Conservation (phyloP, 2,113 vertebrate genomes). For the Spea multiplicata region DNA sequence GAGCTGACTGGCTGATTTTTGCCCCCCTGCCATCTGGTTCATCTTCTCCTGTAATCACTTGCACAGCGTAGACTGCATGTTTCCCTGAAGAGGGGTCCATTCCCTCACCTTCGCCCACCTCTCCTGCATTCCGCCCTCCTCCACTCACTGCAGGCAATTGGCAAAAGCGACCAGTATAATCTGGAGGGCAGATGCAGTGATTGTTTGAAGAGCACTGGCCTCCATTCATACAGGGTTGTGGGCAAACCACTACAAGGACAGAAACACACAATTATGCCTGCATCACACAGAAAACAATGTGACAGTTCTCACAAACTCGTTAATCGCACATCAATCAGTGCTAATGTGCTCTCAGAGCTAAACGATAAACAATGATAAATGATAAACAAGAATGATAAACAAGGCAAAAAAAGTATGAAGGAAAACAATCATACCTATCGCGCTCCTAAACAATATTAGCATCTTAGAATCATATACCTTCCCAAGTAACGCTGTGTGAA, state of each 20-base stretch:
- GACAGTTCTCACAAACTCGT: too few relatives aligned
- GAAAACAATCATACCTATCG: too few relatives aligned
- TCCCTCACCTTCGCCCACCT: slow-evolving; percentile 47
- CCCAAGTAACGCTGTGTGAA: too few relatives aligned
- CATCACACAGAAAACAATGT: neutral
- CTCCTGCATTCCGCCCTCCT: slow-evolving; percentile 10
- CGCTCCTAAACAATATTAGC: too few relatives aligned
- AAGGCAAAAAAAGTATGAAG: too few relatives aligned
- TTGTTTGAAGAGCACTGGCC: slow-evolving; percentile 86
- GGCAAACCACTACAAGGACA: slow-evolving; percentile 79
- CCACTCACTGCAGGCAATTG: slow-evolving; percentile 70
- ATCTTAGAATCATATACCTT: too few relatives aligned
- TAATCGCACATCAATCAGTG: too few relatives aligned
- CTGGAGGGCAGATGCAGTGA: slow-evolving; percentile 82
- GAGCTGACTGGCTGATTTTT: slow-evolving; percentile 74
- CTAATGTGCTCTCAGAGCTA: too few relatives aligned
- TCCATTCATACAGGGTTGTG: slow-evolving; percentile 86
- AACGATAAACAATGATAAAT: too few relatives aligned
- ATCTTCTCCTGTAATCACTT: slow-evolving; percentile 65
- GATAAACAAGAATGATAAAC: too few relatives aligned
- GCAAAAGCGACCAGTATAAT: slow-evolving; percentile 86
- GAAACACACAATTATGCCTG: neutral
- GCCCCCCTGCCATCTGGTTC: slow-evolving; percentile 57
- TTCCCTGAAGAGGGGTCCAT: slow-evolving; percentile 68
- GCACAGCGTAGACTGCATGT: slow-evolving; percentile 78